Base-by-base conservation (phyloP, 2,113 vertebrate species). In the Hylia prasina region DNA sequence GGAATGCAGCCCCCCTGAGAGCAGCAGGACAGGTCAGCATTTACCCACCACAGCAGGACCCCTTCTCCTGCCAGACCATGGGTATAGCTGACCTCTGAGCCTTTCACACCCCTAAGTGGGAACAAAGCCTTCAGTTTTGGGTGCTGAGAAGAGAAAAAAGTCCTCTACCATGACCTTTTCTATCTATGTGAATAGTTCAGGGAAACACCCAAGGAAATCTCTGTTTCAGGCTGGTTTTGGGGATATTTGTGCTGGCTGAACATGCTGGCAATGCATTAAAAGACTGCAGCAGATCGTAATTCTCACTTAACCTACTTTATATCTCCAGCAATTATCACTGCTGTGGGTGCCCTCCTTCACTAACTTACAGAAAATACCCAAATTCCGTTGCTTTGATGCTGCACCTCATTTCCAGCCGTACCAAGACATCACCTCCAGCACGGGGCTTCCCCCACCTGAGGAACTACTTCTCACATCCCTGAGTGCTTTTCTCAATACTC, bases 361-460 rank as follows among this genome's bases (percentile, higher is more conserved):
- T 21, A 42, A 40, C 35, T 60, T 51, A 22, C 1, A 69, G 54
- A 53, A 90, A 92, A 64, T 4, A 79, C 53, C 17, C 2, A 2
- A 66, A 45, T n/a, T 60, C 60, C 30, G 24, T 16, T 15, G 24
- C 30, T 88, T 77, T 25, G 58, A 15, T 50, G 63, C 48, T 35
- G 30, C 51, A 11, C 6, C 44, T 68, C 39, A 9, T 35, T 60
- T 81, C 33, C 48, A 35, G 31, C 45, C 35, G n/a, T 5, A 10
- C 45, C 51, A 23, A 71, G 60, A 23, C 2, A 1, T 2, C 42
- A 71, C 14, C 42, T 61, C 35, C 44, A 54, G 8, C 1, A 0
- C 0, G 0, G 17, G 30, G 17, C 35, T 70, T 88, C 45, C 63
- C 51, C 39, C 13, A 51, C 28, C 44, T 8, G 8, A 64, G 44